phyloP scores from a whole-genome alignment of 2,888 invertebrate species.

The Eilema caniola region DNA sequence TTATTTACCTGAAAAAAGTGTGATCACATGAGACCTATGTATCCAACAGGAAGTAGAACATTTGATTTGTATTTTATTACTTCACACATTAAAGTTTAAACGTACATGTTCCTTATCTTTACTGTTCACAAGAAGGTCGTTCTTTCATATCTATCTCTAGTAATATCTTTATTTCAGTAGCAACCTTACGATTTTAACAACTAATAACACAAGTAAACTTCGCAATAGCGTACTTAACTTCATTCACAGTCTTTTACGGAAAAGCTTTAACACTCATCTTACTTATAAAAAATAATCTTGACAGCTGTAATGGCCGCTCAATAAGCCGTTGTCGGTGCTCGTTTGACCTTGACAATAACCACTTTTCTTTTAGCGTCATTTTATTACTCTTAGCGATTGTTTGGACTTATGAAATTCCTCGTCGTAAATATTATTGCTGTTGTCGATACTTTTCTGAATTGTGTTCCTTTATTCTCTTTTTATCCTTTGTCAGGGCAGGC shows the following conservation, averaged over 20 bases:
- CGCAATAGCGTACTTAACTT: slow-evolving; percentile 1
- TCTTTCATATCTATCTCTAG: not conserved
- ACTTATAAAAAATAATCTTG: slow-evolving; percentile 1
- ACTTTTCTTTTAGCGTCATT: slow-evolving; percentile 40
- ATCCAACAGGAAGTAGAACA: not conserved
- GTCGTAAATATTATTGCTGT: slow-evolving; percentile 47
- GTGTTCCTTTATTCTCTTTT: slow-evolving; percentile 26
- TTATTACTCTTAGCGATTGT: slow-evolving; percentile 41
- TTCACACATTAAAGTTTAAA: not conserved
- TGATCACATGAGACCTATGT: not conserved
- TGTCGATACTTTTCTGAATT: slow-evolving; percentile 29
- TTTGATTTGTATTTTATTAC: not conserved
- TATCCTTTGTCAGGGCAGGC: slow-evolving; percentile 23
- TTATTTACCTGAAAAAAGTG: not conserved
- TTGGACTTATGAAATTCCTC: slow-evolving; percentile 45
- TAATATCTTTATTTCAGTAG: not conserved
- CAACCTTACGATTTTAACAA: not conserved
- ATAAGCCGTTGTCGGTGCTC: slow-evolving; percentile 27
- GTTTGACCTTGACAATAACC: slow-evolving; percentile 34
- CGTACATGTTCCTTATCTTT: not conserved
- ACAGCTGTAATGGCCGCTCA: not conserved
- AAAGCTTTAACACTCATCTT: not conserved
- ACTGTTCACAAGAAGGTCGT: not conserved
- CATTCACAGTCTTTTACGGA: not conserved
- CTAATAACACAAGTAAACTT: not conserved